These are phyloP conservation scores for Oxytorus armatus DNA, from an alignment of 2,888 invertebrate species.

Conservation along the genomic window DNA sequence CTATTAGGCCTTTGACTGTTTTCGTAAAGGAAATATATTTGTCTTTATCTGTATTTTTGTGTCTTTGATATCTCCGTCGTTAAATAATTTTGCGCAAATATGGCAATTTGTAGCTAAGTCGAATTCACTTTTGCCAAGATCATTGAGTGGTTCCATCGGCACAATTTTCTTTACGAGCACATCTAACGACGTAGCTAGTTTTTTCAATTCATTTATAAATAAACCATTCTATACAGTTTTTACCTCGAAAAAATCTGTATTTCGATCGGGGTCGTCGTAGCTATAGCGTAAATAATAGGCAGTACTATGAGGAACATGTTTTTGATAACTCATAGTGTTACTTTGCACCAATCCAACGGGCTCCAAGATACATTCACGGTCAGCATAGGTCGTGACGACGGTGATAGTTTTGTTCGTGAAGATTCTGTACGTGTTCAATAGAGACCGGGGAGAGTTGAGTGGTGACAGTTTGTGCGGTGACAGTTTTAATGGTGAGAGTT, in stretches of 20 bases:
- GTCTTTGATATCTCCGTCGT: not conserved
- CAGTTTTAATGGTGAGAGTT: too few species aligned
- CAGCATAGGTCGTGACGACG: slow-evolving; percentile 37
- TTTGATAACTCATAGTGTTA: not conserved
- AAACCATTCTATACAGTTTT: slow-evolving; percentile 29
- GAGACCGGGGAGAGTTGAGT: too few species aligned
- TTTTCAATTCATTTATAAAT: slow-evolving; percentile 11
- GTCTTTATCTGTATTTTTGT: too few species aligned
- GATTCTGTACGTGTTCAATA: not conserved
- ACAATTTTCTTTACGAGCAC: not conserved
- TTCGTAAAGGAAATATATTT: too few species aligned
- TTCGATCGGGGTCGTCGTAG: not conserved
- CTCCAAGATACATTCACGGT: slow-evolving; percentile 38
- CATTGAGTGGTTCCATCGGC: not conserved
- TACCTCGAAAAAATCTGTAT: not conserved
- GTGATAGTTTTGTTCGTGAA: slow-evolving; percentile 43
- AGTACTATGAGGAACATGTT: slow-evolving; percentile 19
- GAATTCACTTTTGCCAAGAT: too few species aligned
- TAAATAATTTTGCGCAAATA: not conserved
- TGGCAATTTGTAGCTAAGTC: too few species aligned
- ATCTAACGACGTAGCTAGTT: not conserved
- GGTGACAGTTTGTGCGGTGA: too few species aligned
- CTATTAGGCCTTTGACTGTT: too few species aligned
- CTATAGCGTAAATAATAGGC: slow-evolving; percentile 19
- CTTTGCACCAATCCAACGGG: not conserved